Conservation (phyloP, 2,113 vertebrate genomes). For the Calidris pygmaea region DNA sequence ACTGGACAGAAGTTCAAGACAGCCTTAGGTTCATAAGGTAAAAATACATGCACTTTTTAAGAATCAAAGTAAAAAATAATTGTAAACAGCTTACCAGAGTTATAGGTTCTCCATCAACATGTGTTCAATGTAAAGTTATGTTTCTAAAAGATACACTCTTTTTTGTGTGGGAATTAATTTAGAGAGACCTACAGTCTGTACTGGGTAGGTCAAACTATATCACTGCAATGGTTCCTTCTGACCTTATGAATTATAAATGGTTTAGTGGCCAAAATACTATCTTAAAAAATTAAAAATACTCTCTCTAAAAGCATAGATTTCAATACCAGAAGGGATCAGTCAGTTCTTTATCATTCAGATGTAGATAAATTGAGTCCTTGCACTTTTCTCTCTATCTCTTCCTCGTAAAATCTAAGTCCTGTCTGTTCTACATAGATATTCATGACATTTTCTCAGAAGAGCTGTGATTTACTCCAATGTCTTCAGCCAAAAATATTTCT, state of each 20-base stretch:
- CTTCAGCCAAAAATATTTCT: slow-evolving; percentile 64
- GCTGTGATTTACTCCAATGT: slow-evolving; percentile 48
- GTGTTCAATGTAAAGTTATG: not conserved
- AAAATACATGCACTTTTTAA: not conserved
- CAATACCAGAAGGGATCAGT: slow-evolving; percentile 8
- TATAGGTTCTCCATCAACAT: not conserved
- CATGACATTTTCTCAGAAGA: slow-evolving; percentile 62
- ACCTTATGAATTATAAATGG: slow-evolving; percentile 9
- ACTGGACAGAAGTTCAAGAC: not conserved
- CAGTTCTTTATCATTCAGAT: slow-evolving; percentile 47
- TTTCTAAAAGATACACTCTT: not conserved
- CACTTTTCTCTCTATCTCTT: slow-evolving; percentile 51
- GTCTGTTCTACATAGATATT: slow-evolving; percentile 42
- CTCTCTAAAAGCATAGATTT: slow-evolving; percentile 25
- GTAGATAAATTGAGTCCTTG: slow-evolving; percentile 57
- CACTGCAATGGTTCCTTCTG: not conserved
- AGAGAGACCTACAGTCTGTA: not conserved
- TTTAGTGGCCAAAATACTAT: slow-evolving; percentile 15
- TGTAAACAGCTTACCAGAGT: not conserved
- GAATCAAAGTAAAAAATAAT: not conserved
- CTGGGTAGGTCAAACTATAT: not conserved
- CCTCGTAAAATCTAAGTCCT: slow-evolving; percentile 53
- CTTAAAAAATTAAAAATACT: slow-evolving; percentile 32
- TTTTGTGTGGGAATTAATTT: not conserved
- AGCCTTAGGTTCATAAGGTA: not conserved